These are phyloP conservation scores for Thunnus maccoyii DNA, from an alignment of 2,113 vertebrate genomes.

Conservation along the genomic window DNA sequence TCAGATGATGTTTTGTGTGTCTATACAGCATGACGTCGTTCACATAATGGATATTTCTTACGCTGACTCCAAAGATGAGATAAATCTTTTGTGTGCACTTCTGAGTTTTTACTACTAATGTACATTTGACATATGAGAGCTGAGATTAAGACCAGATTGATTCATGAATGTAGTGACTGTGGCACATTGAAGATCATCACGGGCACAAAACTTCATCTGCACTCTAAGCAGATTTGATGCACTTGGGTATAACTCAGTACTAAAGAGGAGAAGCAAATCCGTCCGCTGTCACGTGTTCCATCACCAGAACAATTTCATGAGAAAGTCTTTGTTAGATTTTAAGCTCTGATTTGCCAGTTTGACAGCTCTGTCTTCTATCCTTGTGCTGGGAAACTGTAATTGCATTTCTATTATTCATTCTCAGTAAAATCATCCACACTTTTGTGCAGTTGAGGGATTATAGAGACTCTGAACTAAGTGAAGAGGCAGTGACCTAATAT, in stretches of 20 bases:
- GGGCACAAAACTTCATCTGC: constrained; percentile 11
- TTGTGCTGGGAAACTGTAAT: not conserved
- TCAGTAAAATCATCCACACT: constrained; percentile 12
- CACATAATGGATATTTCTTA: too few species aligned
- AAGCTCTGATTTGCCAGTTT: not conserved
- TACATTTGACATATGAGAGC: not conserved
- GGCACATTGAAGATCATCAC: not conserved
- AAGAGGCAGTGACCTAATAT: constrained; percentile 12
- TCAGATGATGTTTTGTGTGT: not conserved
- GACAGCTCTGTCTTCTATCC: not conserved
- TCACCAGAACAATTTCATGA: not conserved
- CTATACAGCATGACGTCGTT: too few species aligned
- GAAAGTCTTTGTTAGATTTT: not conserved
- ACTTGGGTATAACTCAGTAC: not conserved
- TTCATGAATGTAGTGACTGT: not conserved
- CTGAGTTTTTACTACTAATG: not conserved
- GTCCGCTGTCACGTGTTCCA: not conserved
- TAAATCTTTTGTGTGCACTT: not conserved
- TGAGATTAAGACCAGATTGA: constrained; percentile 16
- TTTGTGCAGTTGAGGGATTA: constrained; percentile 41
- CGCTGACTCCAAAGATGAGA: too few species aligned
- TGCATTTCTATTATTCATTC: not conserved
- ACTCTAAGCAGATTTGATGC: constrained; percentile 45
- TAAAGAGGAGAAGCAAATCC: constrained; percentile 8
- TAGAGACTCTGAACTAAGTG: not conserved